Evolutionary conservation across 1,140 invertebrate genomes (phyloP).

Genomic region (Drosophila asahinai): DNA sequence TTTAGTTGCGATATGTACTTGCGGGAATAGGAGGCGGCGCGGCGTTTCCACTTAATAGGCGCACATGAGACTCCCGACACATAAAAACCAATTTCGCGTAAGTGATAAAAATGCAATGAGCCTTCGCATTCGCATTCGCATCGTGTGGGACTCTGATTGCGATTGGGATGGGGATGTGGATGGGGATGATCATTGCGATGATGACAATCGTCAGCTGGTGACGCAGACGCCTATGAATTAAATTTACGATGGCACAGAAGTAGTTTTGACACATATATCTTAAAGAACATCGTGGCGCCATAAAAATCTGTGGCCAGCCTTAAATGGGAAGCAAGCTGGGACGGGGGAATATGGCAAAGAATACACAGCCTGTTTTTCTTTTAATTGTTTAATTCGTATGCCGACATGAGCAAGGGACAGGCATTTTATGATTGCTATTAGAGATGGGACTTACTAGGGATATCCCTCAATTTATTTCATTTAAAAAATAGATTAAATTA

Average conservation of each 20-base stretch:
- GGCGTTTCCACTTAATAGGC: slow-evolving; percentile 80
- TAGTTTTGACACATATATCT: slow-evolving; percentile 81
- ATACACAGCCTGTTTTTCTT: slow-evolving; percentile 32
- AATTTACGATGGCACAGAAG: slow-evolving; percentile 75
- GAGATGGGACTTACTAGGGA: not conserved
- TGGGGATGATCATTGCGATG: slow-evolving; percentile 40
- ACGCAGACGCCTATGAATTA: slow-evolving; percentile 73
- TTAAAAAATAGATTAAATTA: too few relatives aligned
- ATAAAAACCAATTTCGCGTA: slow-evolving; percentile 83
- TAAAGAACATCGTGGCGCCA: slow-evolving; percentile 40
- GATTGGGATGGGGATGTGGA: slow-evolving; percentile 38
- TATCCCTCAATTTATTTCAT: too few relatives aligned
- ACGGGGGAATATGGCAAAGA: not conserved
- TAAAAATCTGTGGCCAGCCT: slow-evolving; percentile 54
- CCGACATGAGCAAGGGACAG: slow-evolving; percentile 27
- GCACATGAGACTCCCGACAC: slow-evolving; percentile 74
- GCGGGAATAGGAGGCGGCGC: slow-evolving; percentile 52
- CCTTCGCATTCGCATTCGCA: slow-evolving; percentile 48
- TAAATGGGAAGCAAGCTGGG: slow-evolving; percentile 20
- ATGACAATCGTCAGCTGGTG: slow-evolving; percentile 59
- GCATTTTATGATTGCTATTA: slow-evolving; percentile 1
- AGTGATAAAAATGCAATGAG: slow-evolving; percentile 84
- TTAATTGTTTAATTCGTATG: slow-evolving; percentile 79
- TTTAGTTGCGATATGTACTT: slow-evolving; percentile 39
- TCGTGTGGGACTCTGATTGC: slow-evolving; percentile 13